Conservation (phyloP, 1,140 invertebrate genomes). For the Latrodectus geometricus region DNA sequence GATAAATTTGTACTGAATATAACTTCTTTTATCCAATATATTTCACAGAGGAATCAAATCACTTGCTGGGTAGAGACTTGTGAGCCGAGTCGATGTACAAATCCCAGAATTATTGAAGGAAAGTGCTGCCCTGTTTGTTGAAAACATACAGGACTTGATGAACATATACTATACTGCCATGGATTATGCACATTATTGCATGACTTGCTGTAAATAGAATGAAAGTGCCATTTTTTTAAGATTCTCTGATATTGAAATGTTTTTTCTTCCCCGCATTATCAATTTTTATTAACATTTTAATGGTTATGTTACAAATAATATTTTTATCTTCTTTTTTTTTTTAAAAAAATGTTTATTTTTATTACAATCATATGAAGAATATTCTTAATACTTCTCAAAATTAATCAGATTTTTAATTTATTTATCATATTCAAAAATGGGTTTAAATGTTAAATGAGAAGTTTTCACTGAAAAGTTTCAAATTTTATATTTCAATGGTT, state of each 20-base stretch:
- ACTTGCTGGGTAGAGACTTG: slow-evolving; percentile 64
- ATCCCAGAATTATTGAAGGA: slow-evolving; percentile 44
- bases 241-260: background rate
- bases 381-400: no score
- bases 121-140: slow-evolving; percentile 54
- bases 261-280: no score
- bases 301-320: no score
- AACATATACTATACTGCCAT: background rate
- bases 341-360: no score
- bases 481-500: no score
- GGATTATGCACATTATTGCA: background rate
- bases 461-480: no score
- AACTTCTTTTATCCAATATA: slow-evolving; percentile 11
- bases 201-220: slow-evolving; percentile 19
- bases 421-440: no score
- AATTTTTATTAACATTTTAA: no score
- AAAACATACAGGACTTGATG: background rate
- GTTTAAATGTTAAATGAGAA: no score
- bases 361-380: no score
- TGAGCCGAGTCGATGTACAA: slow-evolving; percentile 19
- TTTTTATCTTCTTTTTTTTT: no score
- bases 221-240: slow-evolving; percentile 5
- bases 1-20: background rate
- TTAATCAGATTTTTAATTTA: no score
- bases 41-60: slow-evolving; percentile 65